These are phyloP conservation scores for Strix aluco DNA, from an alignment of 2,113 vertebrate genomes.

Conservation along the genomic window DNA sequence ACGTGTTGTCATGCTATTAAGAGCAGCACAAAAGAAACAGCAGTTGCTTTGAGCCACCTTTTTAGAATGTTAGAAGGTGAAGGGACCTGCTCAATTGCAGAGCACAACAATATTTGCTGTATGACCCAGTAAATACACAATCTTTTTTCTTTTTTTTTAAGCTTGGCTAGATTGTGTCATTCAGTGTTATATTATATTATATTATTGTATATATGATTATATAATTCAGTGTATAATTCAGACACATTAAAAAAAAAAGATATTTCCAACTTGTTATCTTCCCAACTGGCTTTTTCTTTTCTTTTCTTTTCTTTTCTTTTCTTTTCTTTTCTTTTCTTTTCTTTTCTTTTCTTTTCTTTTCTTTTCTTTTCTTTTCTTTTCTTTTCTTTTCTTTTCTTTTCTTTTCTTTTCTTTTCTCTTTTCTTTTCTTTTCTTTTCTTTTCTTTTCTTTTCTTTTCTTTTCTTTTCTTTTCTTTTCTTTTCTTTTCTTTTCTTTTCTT, in stretches of 20 bases:
- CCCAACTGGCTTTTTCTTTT: neutral
- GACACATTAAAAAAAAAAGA: neutral
- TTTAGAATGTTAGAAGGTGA: neutral
- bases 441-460: neutral
- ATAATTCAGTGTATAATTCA: neutral
- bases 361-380: neutral
- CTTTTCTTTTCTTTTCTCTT: too few relatives aligned
- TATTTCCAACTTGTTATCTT: neutral
- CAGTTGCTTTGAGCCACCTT: neutral
- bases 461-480: too few relatives aligned
- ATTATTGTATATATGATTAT: neutral
- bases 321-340: too few relatives aligned
- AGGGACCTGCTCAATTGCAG: neutral
- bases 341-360: too few relatives aligned
- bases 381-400: too few relatives aligned
- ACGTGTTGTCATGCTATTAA: neutral
- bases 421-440: too few relatives aligned
- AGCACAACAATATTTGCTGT: neutral
- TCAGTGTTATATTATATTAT: neutral
- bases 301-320: too few relatives aligned
- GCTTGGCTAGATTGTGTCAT: neutral
- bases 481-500: too few relatives aligned
- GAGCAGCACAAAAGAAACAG: neutral
- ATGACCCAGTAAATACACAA: neutral
- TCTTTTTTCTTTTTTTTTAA: neutral